A percentile compares a stretch with the other conserved stretches of the same genome.
phyloP scores from a whole-genome alignment of 2,797 vertebrate genomes.

The Neoniphon sammara region DNA sequence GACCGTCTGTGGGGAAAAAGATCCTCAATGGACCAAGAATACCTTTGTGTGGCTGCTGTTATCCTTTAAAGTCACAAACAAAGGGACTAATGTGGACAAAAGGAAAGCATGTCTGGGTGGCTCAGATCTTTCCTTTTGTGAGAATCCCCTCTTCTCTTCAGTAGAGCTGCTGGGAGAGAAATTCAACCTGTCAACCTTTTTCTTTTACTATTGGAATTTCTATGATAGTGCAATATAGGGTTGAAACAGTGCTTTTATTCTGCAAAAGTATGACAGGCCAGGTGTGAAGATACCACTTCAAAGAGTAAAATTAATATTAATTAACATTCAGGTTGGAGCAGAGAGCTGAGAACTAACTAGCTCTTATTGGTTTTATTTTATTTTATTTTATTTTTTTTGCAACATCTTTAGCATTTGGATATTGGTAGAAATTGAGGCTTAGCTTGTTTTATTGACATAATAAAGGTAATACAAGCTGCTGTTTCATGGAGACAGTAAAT shows the following conservation, averaged over 20 bases:
- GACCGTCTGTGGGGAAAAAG: conserved; percentile 57
- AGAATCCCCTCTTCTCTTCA: conserved; percentile 33
- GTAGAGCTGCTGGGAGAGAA: conserved; percentile 31
- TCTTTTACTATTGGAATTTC: conserved; percentile 36
- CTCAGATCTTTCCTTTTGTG: conserved; percentile 62
- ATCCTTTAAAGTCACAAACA: conserved; percentile 77
- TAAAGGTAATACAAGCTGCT: not conserved
- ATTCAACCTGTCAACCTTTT: conserved; percentile 44
- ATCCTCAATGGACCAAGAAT: conserved; percentile 64
- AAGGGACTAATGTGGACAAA: conserved; percentile 71
- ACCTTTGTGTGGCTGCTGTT: conserved; percentile 70
- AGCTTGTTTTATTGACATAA: not conserved
- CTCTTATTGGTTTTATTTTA: conserved; percentile 7
- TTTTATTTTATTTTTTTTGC: not conserved
- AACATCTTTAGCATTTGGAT: no score
- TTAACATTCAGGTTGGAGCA: conserved; percentile 22
- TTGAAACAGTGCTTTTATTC: conserved; percentile 9
- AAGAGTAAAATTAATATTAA: conserved; percentile 29
- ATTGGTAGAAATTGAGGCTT: conserved; percentile 1
- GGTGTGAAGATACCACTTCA: conserved; percentile 30
- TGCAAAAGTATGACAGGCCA: conserved; percentile 21
- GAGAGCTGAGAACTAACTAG: conserved; percentile 9
- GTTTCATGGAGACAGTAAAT: not conserved
- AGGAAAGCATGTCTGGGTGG: conserved; percentile 54
- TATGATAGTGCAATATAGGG: conserved; percentile 1